Conservation (phyloP, 2,888 invertebrate species). For the Sarcophaga variegata region DNA sequence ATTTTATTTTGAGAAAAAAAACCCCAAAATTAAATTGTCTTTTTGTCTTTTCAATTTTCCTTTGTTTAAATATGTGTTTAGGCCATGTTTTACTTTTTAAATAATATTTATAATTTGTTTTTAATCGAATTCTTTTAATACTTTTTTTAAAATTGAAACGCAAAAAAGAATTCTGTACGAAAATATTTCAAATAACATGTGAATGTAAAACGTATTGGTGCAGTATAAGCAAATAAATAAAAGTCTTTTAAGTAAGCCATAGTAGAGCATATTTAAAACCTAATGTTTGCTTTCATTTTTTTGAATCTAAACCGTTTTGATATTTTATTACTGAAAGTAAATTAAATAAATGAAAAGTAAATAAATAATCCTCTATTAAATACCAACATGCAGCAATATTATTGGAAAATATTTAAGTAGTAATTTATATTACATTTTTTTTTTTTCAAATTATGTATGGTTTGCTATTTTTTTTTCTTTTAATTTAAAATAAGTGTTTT, state of each 20-base stretch:
- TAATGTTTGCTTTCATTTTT: background rate
- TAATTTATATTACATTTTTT: background rate
- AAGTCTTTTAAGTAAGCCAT: slow-evolving; percentile 12
- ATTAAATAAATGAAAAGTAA: slow-evolving; percentile 20
- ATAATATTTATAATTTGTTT: too few species aligned
- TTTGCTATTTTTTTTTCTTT: background rate
- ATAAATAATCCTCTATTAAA: slow-evolving; percentile 19
- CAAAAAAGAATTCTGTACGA: too few species aligned
- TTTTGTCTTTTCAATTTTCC: slow-evolving; percentile 4
- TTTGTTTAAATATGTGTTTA: slow-evolving; percentile 11
- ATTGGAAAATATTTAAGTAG: background rate
- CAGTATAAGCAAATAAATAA: background rate
- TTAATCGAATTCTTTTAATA: too few species aligned
- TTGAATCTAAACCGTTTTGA: slow-evolving; percentile 8
- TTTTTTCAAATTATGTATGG: background rate
- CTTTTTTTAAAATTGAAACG: too few species aligned
- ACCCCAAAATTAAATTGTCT: slow-evolving; percentile 47
- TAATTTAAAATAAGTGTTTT: background rate
- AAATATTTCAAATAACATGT: too few species aligned
- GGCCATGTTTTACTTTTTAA: too few species aligned
- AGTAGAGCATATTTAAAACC: background rate
- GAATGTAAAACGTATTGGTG: too few species aligned
- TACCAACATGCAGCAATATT: slow-evolving; percentile 58
- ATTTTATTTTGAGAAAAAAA: slow-evolving; percentile 30
- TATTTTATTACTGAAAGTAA: slow-evolving; percentile 42